These are phyloP conservation scores for Poecile montanus DNA, from an alignment of 2,797 vertebrate genomes.

Conservation along the genomic window DNA sequence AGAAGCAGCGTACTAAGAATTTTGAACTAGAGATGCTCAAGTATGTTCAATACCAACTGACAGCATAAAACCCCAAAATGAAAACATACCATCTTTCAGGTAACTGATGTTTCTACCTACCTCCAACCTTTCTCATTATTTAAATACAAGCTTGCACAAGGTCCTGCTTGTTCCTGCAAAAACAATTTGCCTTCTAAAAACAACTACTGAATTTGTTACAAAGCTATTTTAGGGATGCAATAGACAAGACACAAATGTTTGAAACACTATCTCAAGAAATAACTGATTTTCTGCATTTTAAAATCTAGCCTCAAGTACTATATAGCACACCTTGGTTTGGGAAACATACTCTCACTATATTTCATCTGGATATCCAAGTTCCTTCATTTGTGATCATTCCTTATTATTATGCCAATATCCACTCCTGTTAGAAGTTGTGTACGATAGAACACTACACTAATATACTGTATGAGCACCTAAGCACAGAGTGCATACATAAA, in stretches of 20 bases:
- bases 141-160: background rate
- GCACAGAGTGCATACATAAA: background rate
- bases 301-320: background rate
- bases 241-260: background rate
- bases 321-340: background rate
- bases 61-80: background rate
- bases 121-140: background rate
- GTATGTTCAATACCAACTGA: background rate
- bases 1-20: background rate
- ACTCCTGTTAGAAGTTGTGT: background rate
- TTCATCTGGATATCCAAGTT: background rate
- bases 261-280: background rate
- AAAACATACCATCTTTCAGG: background rate
- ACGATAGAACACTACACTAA: background rate
- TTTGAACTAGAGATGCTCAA: background rate
- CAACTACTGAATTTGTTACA: background rate
- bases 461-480: fast-evolving
- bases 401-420: background rate
- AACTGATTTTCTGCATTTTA: background rate
- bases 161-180: background rate
- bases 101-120: background rate
- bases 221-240: background rate
- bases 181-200: background rate
- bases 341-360: background rate
- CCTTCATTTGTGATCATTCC: background rate